A percentile compares a stretch with the other conserved stretches of the same genome.
These are phyloP conservation scores for Burhinus oedicnemus DNA, from an alignment of 2,113 vertebrate species.

Conservation along the genomic window DNA sequence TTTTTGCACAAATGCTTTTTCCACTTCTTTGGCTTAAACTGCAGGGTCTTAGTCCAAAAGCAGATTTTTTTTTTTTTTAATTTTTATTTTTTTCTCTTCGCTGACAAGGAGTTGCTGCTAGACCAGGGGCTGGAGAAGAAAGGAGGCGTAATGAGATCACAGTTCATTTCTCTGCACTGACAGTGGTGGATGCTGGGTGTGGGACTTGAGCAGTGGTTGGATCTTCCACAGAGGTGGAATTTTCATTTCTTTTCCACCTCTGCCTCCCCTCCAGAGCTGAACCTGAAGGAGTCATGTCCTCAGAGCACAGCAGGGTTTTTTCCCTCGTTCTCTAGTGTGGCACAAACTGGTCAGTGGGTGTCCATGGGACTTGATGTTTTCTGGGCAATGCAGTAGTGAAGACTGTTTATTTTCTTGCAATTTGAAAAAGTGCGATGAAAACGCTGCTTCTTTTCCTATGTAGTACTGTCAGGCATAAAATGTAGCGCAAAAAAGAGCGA, in stretches of 20 bases:
- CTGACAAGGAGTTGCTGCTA: not conserved
- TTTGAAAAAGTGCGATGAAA: not conserved
- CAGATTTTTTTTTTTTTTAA: not conserved
- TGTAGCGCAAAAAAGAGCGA: not conserved
- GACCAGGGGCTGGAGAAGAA: not conserved
- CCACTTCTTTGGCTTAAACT: slow-evolving; percentile 24
- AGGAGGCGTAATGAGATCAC: not conserved
- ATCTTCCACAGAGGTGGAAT: not conserved
- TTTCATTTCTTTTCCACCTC: not conserved
- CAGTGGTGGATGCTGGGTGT: not conserved
- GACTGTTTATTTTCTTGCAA: not conserved
- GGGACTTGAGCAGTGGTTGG: not conserved
- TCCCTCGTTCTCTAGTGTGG: not conserved
- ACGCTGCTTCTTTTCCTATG: not conserved
- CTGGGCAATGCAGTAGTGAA: not conserved
- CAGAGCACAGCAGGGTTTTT: not conserved
- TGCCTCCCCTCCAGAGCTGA: not conserved
- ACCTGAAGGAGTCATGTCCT: not conserved
- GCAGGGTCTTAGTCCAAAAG: not conserved
- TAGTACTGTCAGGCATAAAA: not conserved
- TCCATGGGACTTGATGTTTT: not conserved
- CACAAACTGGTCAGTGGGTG: not conserved
- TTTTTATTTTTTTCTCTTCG: not conserved
- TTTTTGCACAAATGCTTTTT: slow-evolving; percentile 34
- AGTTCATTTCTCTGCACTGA: not conserved